phyloP scores from a whole-genome alignment of 2,113 vertebrate genomes.

The Aythya baeri region DNA sequence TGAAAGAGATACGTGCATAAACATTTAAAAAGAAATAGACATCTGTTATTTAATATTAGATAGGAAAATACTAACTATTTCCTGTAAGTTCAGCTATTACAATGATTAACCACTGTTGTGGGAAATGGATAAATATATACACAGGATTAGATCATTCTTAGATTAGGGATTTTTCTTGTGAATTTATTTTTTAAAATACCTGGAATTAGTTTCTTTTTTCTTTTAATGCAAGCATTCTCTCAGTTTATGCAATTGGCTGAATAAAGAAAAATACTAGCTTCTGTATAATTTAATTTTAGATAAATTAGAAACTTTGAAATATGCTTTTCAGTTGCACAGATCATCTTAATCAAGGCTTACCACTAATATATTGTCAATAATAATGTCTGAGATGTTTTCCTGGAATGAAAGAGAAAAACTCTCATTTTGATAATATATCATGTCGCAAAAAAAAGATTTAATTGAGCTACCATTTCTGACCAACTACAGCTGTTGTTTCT shows the following conservation, averaged over 20 bases:
- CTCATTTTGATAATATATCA: conserved; percentile 61
- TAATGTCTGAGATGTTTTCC: conserved; percentile 62
- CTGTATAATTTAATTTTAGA: conserved; percentile 34
- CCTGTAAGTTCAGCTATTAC: conserved; percentile 8
- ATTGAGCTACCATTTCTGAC: conserved; percentile 18
- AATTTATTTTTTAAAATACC: neutral
- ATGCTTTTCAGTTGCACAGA: conserved; percentile 40
- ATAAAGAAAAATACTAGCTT: conserved; percentile 56
- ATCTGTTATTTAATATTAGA: neutral
- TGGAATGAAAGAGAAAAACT: conserved; percentile 63
- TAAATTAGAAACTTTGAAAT: conserved; percentile 61
- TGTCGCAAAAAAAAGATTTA: conserved; percentile 30
- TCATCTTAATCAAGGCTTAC: conserved; percentile 47
- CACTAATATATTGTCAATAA: conserved; percentile 33
- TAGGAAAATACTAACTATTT: neutral
- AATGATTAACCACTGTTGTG: neutral
- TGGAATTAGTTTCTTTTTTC: neutral
- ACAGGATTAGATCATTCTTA: neutral
- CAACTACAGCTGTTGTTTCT: neutral
- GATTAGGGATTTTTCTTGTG: neutral
- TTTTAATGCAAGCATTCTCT: conserved; percentile 6
- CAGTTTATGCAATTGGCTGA: conserved; percentile 16
- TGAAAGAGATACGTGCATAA: neutral
- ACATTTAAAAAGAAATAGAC: neutral
- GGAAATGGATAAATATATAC: neutral